Conservation (phyloP, 2,113 vertebrate genomes). For the Etheostoma spectabile region DNA sequence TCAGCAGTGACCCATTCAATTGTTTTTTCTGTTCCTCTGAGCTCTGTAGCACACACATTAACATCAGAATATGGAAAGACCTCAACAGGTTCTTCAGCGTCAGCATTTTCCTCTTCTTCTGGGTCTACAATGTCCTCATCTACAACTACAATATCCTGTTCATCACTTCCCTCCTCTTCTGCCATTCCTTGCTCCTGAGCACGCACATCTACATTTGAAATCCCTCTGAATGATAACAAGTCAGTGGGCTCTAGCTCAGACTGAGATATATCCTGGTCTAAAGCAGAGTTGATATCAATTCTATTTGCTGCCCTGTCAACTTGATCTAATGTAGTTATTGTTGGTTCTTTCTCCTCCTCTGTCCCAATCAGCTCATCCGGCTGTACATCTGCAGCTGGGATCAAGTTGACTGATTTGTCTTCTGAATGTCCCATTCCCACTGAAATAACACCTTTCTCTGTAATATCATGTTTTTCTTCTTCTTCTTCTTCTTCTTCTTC, state of each 20-base stretch:
- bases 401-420: conserved; percentile 19
- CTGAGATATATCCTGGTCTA: conserved; percentile 32
- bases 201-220: conserved; percentile 57
- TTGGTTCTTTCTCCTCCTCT: conserved; percentile 18
- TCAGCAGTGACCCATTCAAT: conserved; percentile 1
- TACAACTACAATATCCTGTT: neutral
- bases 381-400: conserved; percentile 40
- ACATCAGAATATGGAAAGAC: conserved; percentile 35
- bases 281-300: conserved; percentile 22
- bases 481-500: conserved; percentile 19
- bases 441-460: conserved; percentile 11
- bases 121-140: conserved; percentile 15
- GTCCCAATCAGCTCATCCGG: conserved; percentile 41
- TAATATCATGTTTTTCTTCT: neutral
- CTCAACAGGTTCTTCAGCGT: conserved; percentile 31
- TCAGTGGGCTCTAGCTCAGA: conserved; percentile 44
- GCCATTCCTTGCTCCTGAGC: conserved; percentile 54
- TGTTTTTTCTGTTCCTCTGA: conserved; percentile 30
- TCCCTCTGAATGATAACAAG: conserved; percentile 24
- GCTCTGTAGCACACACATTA: conserved; percentile 59
- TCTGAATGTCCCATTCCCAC: conserved; percentile 13
- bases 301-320: conserved; percentile 32
- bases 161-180: conserved; percentile 22
- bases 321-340: conserved; percentile 31
- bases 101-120: conserved; percentile 17